These are phyloP conservation scores for Ammospiza caudacuta DNA, from an alignment of 2,113 vertebrate genomes.

Conservation along the genomic window DNA sequence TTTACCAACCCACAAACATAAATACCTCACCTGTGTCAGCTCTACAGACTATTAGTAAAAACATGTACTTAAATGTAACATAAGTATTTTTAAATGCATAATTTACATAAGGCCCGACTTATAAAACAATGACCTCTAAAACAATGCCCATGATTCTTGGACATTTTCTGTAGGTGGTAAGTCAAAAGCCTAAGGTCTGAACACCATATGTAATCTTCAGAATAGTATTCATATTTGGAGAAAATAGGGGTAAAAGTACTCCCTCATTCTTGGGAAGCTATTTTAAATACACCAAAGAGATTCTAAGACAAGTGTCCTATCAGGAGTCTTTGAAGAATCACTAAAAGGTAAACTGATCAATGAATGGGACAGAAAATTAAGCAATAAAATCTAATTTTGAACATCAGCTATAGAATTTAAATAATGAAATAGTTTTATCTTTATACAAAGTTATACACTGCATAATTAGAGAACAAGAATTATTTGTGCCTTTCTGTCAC, in stretches of 20 bases:
- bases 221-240: not conserved
- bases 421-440: not conserved
- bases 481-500: not conserved
- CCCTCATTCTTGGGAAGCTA: not conserved
- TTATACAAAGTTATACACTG: not conserved
- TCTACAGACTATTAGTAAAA: not conserved
- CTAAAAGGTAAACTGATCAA: not conserved
- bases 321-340: not conserved
- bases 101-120: not conserved
- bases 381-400: not conserved
- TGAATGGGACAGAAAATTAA: not conserved
- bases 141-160: not conserved
- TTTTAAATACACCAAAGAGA: not conserved
- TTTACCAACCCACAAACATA: not conserved
- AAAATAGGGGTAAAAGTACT: not conserved
- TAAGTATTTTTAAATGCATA: not conserved
- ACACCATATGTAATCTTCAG: not conserved
- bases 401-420: not conserved
- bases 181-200: not conserved
- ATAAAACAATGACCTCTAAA: not conserved
- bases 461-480: not conserved
- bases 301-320: not conserved
- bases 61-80: not conserved
- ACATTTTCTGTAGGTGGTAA: not conserved
- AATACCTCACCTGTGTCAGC: slow-evolving; percentile 14